Conservation (phyloP, 2,797 vertebrate genomes). For the Crypturellus tataupa region DNA sequence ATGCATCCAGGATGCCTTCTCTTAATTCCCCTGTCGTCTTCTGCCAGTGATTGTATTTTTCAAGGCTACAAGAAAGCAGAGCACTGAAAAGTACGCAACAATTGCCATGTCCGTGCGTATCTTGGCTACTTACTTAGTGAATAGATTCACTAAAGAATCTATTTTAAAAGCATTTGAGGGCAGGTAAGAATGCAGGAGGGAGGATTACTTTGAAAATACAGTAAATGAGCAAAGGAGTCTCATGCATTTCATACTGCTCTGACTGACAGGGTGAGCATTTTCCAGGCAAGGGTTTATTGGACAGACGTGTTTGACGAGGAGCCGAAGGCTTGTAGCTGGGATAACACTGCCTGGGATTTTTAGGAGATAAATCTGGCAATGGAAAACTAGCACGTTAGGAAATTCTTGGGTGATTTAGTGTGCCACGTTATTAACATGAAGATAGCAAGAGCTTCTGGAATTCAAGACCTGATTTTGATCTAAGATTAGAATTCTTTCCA, state of each 20-base stretch:
- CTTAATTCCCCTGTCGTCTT: background rate
- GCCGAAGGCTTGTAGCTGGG: background rate
- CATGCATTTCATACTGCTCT: background rate
- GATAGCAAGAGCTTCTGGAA: background rate
- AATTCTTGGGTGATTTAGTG: background rate
- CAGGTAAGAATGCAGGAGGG: background rate
- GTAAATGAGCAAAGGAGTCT: background rate
- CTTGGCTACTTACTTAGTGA: background rate
- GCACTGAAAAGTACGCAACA: background rate
- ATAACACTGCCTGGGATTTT: background rate
- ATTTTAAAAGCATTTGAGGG: background rate
- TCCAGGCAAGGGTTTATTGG: background rate
- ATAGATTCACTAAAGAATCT: background rate
- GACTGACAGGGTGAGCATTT: background rate
- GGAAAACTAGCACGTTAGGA: rapidly evolving
- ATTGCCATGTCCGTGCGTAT: background rate
- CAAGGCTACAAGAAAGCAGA: background rate
- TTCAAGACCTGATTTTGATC: background rate
- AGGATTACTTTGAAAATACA: background rate
- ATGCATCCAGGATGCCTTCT: background rate
- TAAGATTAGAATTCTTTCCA: background rate
- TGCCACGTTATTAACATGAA: background rate
- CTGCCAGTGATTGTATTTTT: background rate
- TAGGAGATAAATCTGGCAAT: background rate
- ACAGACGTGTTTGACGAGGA: background rate